Conservation (phyloP, 2,888 invertebrate genomes). For the Anoplius nigerrimus region DNA sequence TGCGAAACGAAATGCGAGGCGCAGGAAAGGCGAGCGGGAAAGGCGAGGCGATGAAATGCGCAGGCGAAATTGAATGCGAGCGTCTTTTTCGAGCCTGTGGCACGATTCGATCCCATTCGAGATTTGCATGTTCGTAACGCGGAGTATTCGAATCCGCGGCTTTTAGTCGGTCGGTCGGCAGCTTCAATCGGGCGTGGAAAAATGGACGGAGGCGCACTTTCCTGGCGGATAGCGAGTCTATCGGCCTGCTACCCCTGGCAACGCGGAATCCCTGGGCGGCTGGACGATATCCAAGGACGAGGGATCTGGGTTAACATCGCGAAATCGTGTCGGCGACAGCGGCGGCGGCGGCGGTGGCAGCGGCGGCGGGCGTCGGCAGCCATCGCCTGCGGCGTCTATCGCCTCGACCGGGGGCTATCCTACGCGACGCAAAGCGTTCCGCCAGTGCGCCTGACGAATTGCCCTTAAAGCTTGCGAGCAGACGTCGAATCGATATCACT, state of each 20-base stretch:
- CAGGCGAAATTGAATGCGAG: too few species aligned
- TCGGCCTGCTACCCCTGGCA: conserved; percentile 53
- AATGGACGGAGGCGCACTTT: conserved; percentile 1
- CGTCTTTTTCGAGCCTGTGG: too few species aligned
- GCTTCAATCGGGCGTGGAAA: neutral
- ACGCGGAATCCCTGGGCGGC: conserved; percentile 42
- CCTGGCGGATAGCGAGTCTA: neutral
- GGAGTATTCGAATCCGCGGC: too few species aligned
- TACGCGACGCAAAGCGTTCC: too few species aligned
- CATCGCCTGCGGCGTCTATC: too few species aligned
- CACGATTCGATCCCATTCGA: too few species aligned
- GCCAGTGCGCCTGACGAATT: conserved; percentile 14
- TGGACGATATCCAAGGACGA: conserved; percentile 67
- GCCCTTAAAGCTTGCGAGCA: conserved; percentile 26
- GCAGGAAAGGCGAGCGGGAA: too few species aligned
- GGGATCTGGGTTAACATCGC: conserved; percentile 67
- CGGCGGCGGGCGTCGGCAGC: conserved; percentile 33
- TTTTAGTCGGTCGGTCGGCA: too few species aligned
- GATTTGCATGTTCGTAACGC: too few species aligned
- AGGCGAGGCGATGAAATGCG: too few species aligned
- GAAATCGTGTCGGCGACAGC: conserved; percentile 60
- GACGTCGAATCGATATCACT: conserved; percentile 19
- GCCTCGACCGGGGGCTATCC: too few species aligned
- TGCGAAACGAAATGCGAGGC: too few species aligned
- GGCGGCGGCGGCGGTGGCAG: conserved; percentile 12